Percentiles rank a stretch among this genome's conserved stretches.
Conservation (phyloP, 2,113 vertebrate species). For the Ictalurus furcatus region DNA sequence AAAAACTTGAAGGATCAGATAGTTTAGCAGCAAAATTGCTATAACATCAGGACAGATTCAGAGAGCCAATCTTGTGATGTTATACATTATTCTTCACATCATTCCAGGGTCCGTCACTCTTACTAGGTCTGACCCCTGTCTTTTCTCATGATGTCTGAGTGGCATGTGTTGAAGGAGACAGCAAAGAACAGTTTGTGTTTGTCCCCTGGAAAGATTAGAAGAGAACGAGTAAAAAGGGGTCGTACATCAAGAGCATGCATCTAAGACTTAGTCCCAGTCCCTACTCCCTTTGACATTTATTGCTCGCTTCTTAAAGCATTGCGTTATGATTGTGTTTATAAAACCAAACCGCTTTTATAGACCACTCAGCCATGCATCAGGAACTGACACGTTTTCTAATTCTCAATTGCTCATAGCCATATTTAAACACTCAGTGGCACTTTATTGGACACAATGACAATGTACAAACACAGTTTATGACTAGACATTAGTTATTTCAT, state of each 20-base stretch:
- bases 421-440: neutral
- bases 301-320: constrained; percentile 17
- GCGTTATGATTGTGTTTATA: constrained; percentile 25
- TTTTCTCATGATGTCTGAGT: constrained; percentile 32
- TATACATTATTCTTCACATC: constrained; percentile 24
- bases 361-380: neutral
- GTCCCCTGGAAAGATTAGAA: neutral
- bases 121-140: constrained; percentile 31
- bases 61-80: constrained; percentile 30
- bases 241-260: neutral
- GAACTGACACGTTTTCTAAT: neutral
- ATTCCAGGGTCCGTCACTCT: constrained; percentile 18
- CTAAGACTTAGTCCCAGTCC: neutral
- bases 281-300: constrained; percentile 17
- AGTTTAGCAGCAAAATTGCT: constrained; percentile 27
- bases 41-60: constrained; percentile 39
- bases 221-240: neutral
- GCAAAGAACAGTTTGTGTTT: neutral
- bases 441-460: neutral
- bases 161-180: constrained; percentile 21
- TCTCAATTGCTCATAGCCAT: constrained; percentile 9
- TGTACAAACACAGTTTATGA: neutral
- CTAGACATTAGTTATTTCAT: neutral
- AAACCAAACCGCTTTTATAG: constrained; percentile 27
- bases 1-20: constrained; percentile 40